Percentiles rank a stretch among this genome's conserved stretches.
These are phyloP conservation scores for Drosophila hydei DNA, from an alignment of 1,140 invertebrate species.

Conservation along the genomic window DNA sequence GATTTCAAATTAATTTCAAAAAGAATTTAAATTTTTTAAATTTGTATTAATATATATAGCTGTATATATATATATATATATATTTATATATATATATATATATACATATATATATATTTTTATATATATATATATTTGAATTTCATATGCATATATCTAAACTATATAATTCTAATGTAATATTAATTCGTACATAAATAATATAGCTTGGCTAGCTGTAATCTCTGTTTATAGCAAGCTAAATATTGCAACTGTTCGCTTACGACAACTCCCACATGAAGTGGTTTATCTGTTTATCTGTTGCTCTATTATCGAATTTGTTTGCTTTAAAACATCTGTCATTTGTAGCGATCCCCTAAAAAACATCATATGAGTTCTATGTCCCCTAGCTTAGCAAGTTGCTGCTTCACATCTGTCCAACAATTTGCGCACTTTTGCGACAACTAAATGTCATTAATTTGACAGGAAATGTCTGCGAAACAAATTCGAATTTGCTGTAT, in stretches of 20 bases:
- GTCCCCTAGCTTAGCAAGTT: constrained; percentile 4
- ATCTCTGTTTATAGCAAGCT: too few relatives aligned
- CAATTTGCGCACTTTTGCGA: constrained; percentile 64
- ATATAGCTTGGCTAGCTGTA: too few relatives aligned
- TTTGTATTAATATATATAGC: too few relatives aligned
- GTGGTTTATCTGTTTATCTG: background rate
- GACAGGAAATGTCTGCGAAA: constrained; percentile 69
- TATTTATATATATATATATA: too few relatives aligned
- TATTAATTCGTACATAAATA: too few relatives aligned
- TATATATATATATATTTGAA: too few relatives aligned
- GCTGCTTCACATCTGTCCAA: constrained; percentile 25
- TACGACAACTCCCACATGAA: background rate
- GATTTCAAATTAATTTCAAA: too few relatives aligned
- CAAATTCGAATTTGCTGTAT: constrained; percentile 62
- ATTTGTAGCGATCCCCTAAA: constrained; percentile 16
- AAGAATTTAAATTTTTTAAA: too few relatives aligned
- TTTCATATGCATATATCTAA: too few relatives aligned
- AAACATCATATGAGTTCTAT: constrained; percentile 1
- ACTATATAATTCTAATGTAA: too few relatives aligned
- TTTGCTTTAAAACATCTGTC: constrained; percentile 25
- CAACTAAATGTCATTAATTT: constrained; percentile 76
- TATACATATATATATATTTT: too few relatives aligned
- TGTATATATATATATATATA: too few relatives aligned
- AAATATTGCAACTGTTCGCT: background rate
- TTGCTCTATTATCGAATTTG: constrained; percentile 30